Evolutionary conservation across 2,113 vertebrate species (phyloP).

Genomic region (Pleuronectes platessa): DNA sequence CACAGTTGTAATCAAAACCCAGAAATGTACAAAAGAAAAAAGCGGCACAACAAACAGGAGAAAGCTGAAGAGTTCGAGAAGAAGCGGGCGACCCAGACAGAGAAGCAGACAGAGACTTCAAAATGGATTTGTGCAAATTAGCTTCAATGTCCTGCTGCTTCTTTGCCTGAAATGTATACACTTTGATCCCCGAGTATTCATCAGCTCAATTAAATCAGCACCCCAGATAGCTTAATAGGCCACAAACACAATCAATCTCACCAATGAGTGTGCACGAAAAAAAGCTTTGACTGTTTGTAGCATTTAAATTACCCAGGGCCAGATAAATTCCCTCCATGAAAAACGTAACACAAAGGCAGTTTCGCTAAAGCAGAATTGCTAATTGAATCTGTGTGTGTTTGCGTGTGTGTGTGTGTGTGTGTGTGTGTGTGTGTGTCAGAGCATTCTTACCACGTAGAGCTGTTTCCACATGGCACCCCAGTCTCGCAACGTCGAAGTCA

Average conservation of each 20-base stretch:
- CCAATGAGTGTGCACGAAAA: constrained; percentile 58
- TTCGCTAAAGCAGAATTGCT: background rate
- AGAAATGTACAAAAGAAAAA: constrained; percentile 7
- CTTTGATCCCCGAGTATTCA: constrained; percentile 63
- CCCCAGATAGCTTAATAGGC: constrained; percentile 67
- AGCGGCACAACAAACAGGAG: constrained; percentile 9
- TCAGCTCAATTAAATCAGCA: constrained; percentile 66
- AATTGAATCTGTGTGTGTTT: constrained; percentile 12
- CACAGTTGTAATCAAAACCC: background rate
- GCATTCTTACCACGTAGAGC: constrained; percentile 90
- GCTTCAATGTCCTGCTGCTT: constrained; percentile 64
- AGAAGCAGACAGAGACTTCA: constrained; percentile 4
- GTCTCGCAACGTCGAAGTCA: constrained; percentile 97
- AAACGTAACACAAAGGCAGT: background rate
- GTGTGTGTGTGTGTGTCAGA: too few species aligned
- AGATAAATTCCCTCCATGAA: constrained; percentile 32
- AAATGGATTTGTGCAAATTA: constrained; percentile 69
- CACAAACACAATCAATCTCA: constrained; percentile 62
- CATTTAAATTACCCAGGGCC: constrained; percentile 33
- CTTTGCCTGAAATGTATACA: constrained; percentile 32
- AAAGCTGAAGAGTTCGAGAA: constrained; percentile 19
- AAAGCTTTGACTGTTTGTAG: constrained; percentile 24
- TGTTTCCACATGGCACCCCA: constrained; percentile 99
- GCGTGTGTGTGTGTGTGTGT: too few species aligned
- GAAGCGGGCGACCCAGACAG: constrained; percentile 19